phyloP scores from a whole-genome alignment of 2,797 vertebrate species.

The Sebastolobus altivelis region DNA sequence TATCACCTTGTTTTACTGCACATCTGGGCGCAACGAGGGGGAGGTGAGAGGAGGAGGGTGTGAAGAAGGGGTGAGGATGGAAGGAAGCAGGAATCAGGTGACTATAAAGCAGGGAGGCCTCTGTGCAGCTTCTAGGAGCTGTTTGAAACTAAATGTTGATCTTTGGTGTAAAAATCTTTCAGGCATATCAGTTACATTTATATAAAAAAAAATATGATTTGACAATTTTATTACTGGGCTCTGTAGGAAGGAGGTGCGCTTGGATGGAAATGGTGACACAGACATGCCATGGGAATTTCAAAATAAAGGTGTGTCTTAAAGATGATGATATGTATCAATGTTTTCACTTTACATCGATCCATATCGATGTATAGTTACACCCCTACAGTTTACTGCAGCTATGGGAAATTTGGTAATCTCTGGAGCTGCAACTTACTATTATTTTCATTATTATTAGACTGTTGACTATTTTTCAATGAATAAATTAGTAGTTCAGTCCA shows the following conservation, averaged over 20 bases:
- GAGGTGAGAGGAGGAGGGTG: not conserved
- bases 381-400: not conserved
- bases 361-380: too few species aligned
- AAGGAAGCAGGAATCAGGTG: constrained; percentile 23
- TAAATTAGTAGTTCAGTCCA: not conserved
- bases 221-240: too few species aligned
- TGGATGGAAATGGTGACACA: too few species aligned
- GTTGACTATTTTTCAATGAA: not conserved
- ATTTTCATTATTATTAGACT: not conserved
- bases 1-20: constrained; percentile 56
- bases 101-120: not conserved
- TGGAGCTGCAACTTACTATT: not conserved
- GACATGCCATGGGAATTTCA: too few species aligned
- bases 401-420: not conserved
- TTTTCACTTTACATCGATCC: too few species aligned
- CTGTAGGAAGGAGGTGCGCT: too few species aligned
- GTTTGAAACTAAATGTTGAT: constrained; percentile 13
- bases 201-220: too few species aligned
- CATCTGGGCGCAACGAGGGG: constrained; percentile 30
- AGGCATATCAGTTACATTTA: too few species aligned
- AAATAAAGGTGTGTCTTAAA: too few species aligned
- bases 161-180: not conserved
- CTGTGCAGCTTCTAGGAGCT: constrained; percentile 19
- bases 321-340: too few species aligned
- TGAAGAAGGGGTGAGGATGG: constrained; percentile 16